phyloP scores from a whole-genome alignment of 2,888 invertebrate genomes.

The Trisateles emortualis region DNA sequence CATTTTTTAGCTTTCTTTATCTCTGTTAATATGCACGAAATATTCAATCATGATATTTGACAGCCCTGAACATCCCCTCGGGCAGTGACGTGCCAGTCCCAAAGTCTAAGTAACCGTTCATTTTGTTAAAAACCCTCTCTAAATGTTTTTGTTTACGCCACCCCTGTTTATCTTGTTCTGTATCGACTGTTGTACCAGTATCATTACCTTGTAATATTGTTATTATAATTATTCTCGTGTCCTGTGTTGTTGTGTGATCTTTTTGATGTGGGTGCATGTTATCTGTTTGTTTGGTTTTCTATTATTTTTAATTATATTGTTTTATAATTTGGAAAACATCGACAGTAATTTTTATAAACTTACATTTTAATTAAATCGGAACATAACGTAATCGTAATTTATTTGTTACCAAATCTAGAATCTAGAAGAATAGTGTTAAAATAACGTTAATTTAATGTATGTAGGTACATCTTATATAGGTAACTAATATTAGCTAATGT shows the following conservation, averaged over 20 bases:
- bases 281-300: background rate
- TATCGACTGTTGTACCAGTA: conserved; percentile 18
- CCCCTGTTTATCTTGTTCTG: conserved; percentile 27
- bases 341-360: no score
- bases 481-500: no score
- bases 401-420: no score
- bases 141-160: conserved; percentile 32
- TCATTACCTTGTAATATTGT: conserved; percentile 21
- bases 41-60: conserved; percentile 3
- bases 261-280: background rate
- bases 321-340: background rate
- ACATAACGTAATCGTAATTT: no score
- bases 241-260: background rate
- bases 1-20: no score
- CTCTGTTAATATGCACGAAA: background rate
- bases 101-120: conserved; percentile 25
- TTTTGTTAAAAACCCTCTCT: conserved; percentile 35
- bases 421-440: no score
- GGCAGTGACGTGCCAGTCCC: conserved; percentile 17
- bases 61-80: conserved; percentile 30
- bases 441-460: no score
- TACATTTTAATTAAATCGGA: no score
- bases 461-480: no score
- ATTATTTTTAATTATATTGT: background rate
- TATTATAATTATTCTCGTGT: conserved; percentile 4